Base-by-base conservation (phyloP, 2,888 invertebrate genomes). In the Neuroscelio doddi region DNA sequence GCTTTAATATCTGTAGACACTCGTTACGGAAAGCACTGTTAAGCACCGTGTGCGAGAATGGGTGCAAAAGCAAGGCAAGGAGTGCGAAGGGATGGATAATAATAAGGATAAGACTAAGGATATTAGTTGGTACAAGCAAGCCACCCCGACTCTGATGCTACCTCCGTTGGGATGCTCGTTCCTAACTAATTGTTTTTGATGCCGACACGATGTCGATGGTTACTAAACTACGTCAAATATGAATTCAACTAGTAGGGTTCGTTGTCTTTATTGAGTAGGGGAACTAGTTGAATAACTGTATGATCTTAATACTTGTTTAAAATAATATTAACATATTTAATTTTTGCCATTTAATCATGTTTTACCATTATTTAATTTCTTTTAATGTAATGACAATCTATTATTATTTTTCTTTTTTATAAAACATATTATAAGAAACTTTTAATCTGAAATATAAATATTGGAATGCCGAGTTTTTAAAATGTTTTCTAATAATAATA, bases 21-120 rank as follows among this genome's bases (percentile, higher is more conserved):
- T 62, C 66, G 61, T 71, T 71, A 61, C 32, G 50, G 70, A 67
- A 56, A 68, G 68, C 16, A 53, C 52, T 55, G 69, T 59, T 66
- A 56, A 72, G 69, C 52, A 50, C 45, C 49, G 53, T 45, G 42
- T 24, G 59, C 17, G 39, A 61, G 52, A 56, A 45, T 39, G 15
- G 46, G 46, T 12, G 29, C 51, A 51, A 29, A 36, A 39, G 50
- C 27, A 63, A 45, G 47, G 51, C 52, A 45, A 62, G 68, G 63
- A 70, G 72, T 65, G 52, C 65, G 59, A 74, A 65, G 75, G 74
- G 75, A 68, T 68, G 72, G 71, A 62, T 68, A 71, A 81, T 80
- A 80, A 81, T 79, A 78, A 80, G 80, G 80, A 80, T 80, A 78
- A 82, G 80, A 81, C 76, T 78, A 72, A 80, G 75, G 80, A 80